Base-by-base conservation (phyloP, 2,797 vertebrate genomes). In the Natrix natrix region DNA sequence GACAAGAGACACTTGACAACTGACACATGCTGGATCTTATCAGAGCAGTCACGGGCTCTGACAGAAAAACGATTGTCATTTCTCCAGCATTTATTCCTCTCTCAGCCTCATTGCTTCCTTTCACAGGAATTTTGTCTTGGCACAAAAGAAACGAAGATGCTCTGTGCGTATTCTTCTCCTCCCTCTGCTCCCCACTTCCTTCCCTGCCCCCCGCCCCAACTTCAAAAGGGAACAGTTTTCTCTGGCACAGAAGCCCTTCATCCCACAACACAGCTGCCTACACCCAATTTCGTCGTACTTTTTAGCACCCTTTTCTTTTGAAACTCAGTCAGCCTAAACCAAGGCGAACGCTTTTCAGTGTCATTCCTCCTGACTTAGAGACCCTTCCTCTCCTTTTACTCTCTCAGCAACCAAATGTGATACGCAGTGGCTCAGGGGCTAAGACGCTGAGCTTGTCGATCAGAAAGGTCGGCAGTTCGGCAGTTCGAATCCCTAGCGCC, bases 1-100 rank as follows among this genome's bases (percentile, higher is more conserved):
- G 98, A 98, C 98, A 98, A 98, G 98, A 98, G 98, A 98, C 98
- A 97, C 96, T 97, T 97, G 98, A 98, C 98, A 98, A 98, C 97
- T 98, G 98, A 99, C 98, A 98, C 97, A 96, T 90, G 96, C 98
- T 98, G 98, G 98, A 98, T 98, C 98, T 98, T 98, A 99, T 98
- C 99, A 98, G 97, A 97, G 98, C 97, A 97, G 98, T 98, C 97
- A 98, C 97, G 98, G 98, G 98, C 97, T 98, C 98, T 97, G 96
- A 97, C 97, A 98, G 98, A 98, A 98, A 98, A 98, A 98, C 97
- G 97, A 98, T 98, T 98, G 98, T 99, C 98, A 98, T 98, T 98
- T 97, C 97, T 98, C 98, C 97, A 96, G 98, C 99, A 98, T 99
- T 99, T 99, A 99, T 98, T 98, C 98, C 96, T 97, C 91, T 93